Evolutionary conservation across 2,113 vertebrate species (phyloP).

Genomic region (Electrona antarctica): DNA sequence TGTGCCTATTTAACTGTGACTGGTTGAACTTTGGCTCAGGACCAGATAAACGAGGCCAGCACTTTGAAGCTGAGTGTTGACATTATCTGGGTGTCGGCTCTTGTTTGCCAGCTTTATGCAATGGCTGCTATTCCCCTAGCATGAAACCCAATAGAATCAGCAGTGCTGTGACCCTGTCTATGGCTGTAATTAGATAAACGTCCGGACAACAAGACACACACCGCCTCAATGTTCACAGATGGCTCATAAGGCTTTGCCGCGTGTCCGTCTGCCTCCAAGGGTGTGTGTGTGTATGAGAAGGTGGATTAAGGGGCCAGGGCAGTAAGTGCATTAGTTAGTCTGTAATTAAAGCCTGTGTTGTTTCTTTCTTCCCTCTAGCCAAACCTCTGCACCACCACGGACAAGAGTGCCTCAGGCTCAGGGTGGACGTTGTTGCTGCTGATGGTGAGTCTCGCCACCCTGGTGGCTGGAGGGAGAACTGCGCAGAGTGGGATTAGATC

Average conservation of each 20-base stretch:
- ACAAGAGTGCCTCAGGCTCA: slow-evolving; percentile 85
- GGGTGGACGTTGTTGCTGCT: slow-evolving; percentile 83
- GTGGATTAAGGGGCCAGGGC: slow-evolving; percentile 64
- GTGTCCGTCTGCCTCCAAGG: slow-evolving; percentile 48
- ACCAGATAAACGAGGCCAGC: not conserved
- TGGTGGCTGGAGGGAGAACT: slow-evolving; percentile 2
- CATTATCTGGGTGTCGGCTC: slow-evolving; percentile 26
- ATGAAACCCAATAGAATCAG: slow-evolving; percentile 33
- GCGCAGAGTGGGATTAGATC: not conserved
- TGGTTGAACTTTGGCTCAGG: slow-evolving; percentile 5
- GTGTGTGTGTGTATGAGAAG: slow-evolving; percentile 40
- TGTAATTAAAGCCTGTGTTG: slow-evolving; percentile 64
- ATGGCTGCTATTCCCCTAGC: slow-evolving; percentile 27
- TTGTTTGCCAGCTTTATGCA: slow-evolving; percentile 25
- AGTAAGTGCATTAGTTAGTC: slow-evolving; percentile 67
- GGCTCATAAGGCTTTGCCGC: slow-evolving; percentile 57
- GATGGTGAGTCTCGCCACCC: slow-evolving; percentile 79
- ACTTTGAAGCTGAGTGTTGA: slow-evolving; percentile 19
- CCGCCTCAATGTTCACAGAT: slow-evolving; percentile 60
- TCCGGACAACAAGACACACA: slow-evolving; percentile 60
- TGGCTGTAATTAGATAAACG: slow-evolving; percentile 70
- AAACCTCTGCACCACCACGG: slow-evolving; percentile 89
- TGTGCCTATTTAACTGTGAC: slow-evolving; percentile 6
- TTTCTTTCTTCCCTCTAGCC: slow-evolving; percentile 73
- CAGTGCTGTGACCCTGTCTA: slow-evolving; percentile 54